Percentiles rank a stretch among this genome's conserved stretches.
phyloP scores from a whole-genome alignment of 1,140 invertebrate species.

The Heterodera schachtii region DNA sequence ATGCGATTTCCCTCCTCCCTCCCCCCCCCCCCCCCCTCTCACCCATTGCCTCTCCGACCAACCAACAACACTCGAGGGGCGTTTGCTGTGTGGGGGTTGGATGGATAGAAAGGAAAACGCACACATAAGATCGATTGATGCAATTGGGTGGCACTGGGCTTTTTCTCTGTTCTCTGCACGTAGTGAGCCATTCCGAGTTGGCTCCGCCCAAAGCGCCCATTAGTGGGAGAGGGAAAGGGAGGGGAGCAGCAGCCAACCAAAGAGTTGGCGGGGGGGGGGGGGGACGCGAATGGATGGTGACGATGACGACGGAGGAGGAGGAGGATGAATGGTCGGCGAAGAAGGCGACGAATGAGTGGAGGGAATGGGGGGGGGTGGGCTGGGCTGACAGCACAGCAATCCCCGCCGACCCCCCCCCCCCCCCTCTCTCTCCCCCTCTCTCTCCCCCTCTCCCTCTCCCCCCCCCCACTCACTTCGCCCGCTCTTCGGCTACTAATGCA shows the following conservation, averaged over 20 bases:
- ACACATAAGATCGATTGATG: neutral
- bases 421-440: no score
- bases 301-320: no score
- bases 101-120: neutral
- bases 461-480: no score
- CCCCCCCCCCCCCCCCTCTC: no score
- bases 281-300: neutral
- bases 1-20: no score
- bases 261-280: neutral
- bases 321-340: neutral
- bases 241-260: constrained; percentile 2
- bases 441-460: no score
- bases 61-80: neutral
- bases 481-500: neutral
- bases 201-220: constrained; percentile 11
- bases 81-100: neutral
- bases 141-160: neutral
- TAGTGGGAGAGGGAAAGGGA: neutral
- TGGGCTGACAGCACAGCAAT: neutral
- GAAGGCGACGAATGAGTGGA: neutral
- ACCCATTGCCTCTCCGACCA: neutral
- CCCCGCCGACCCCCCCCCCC: neutral
- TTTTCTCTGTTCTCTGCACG: neutral
- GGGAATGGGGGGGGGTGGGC: no score
- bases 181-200: neutral